A percentile compares a stretch with the other conserved stretches of the same genome.
Evolutionary conservation across 1,140 invertebrate genomes (phyloP).

Genomic region (Ceratitis capitata): DNA sequence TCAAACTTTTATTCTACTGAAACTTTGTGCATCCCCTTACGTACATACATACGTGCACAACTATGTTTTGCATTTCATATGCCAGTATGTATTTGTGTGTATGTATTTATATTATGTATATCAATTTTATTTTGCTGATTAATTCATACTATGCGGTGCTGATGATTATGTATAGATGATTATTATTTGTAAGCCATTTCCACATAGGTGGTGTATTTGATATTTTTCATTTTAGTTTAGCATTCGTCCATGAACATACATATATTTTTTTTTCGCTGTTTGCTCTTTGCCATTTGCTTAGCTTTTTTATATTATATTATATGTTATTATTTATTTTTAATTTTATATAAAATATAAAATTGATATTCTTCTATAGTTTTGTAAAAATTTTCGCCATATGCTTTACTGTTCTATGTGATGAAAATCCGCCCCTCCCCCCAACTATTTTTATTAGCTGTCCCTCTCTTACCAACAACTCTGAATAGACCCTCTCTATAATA

Average conservation of each 20-base stretch:
- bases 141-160: conserved; percentile 64
- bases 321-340: background rate
- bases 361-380: conserved; percentile 33
- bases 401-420: background rate
- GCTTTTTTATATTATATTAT: conserved; percentile 20
- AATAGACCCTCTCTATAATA: too few relatives aligned
- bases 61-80: conserved; percentile 21
- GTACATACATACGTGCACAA: background rate
- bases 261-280: conserved; percentile 38
- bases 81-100: background rate
- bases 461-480: background rate
- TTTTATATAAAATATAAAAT: conserved; percentile 32
- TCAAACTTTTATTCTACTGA: conserved; percentile 26
- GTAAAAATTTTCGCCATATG: background rate
- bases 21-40: conserved; percentile 23
- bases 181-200: conserved; percentile 38
- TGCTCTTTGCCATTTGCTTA: background rate
- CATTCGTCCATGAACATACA: too few relatives aligned
- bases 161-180: conserved; percentile 61
- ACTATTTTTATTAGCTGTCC: background rate
- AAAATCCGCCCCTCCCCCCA: background rate
- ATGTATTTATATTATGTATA: conserved; percentile 2
- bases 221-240: background rate
- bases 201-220: background rate
- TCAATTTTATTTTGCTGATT: conserved; percentile 38